Evolutionary conservation across 2,888 invertebrate species (phyloP).

Genomic region (Pantelozetes paolii): DNA sequence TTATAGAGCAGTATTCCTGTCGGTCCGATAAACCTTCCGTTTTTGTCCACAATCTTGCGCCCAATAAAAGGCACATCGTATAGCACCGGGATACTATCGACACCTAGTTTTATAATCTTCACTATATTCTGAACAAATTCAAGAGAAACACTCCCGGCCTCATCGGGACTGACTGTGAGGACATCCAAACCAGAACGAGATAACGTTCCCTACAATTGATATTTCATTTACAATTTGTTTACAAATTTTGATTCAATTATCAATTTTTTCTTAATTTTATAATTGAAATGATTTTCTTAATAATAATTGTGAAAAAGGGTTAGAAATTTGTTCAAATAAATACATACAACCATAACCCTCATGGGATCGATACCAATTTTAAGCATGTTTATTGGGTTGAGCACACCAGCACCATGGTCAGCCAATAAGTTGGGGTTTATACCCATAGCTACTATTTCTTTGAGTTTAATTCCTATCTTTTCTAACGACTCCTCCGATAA

Average conservation of each 20-base stretch:
- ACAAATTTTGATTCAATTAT: no score
- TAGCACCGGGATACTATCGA: no score
- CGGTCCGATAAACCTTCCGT: not conserved
- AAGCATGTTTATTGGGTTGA: constrained; percentile 3
- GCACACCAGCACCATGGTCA: not conserved
- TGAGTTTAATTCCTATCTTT: not conserved
- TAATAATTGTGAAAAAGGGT: not conserved
- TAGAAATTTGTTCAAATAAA: not conserved
- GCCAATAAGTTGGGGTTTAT: not conserved
- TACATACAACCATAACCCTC: not conserved
- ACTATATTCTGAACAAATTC: not conserved
- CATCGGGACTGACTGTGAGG: not conserved
- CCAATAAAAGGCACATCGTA: not conserved
- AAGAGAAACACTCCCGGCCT: not conserved
- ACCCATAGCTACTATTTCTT: not conserved
- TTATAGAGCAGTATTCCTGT: not conserved
- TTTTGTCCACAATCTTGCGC: not conserved
- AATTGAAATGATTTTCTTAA: no score
- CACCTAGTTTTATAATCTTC: no score
- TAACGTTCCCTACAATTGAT: not conserved
- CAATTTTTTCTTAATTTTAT: no score
- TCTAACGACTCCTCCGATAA: not conserved
- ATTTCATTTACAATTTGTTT: no score
- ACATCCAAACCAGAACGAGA: not conserved
- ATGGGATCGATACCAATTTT: constrained; percentile 16